These are phyloP conservation scores for Phengaris arion DNA, from an alignment of 2,888 invertebrate species.

Conservation along the genomic window DNA sequence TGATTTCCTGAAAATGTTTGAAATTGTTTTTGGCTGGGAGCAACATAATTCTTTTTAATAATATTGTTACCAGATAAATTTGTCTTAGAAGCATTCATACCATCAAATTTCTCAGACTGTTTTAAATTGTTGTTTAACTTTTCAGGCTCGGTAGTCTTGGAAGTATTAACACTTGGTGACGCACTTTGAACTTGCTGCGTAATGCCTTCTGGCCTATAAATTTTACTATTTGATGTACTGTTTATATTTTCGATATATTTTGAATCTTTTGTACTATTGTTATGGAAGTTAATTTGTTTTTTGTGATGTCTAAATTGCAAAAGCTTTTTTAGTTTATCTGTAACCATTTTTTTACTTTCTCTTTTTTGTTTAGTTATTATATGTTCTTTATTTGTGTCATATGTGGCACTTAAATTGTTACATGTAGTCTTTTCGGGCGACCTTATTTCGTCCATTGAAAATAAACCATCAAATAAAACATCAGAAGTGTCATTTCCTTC, in stretches of 20 bases:
- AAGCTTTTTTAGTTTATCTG: constrained; percentile 54
- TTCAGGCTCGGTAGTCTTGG: neutral
- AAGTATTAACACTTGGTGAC: neutral
- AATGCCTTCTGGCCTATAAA: neutral
- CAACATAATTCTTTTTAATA: constrained; percentile 18
- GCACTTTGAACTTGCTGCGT: neutral
- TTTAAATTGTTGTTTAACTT: constrained; percentile 18
- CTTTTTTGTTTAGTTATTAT: neutral
- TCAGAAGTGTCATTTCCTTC: constrained; percentile 49
- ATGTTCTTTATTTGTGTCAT: neutral
- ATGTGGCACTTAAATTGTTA: constrained; percentile 17
- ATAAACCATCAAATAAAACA: constrained; percentile 58
- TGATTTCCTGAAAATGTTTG: constrained; percentile 36
- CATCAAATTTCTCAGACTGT: neutral
- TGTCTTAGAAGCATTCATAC: neutral
- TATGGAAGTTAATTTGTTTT: constrained; percentile 36
- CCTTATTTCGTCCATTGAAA: constrained; percentile 60
- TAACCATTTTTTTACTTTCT: constrained; percentile 47
- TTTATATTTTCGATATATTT: neutral
- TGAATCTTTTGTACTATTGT: neutral
- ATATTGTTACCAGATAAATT: neutral
- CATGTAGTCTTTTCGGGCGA: constrained; percentile 47
- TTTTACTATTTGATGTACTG: constrained; percentile 1
- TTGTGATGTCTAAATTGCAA: constrained; percentile 56
- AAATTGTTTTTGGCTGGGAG: constrained; percentile 35